These are phyloP conservation scores for Gadus chalcogrammus DNA, from an alignment of 2,113 vertebrate genomes.

Conservation along the genomic window DNA sequence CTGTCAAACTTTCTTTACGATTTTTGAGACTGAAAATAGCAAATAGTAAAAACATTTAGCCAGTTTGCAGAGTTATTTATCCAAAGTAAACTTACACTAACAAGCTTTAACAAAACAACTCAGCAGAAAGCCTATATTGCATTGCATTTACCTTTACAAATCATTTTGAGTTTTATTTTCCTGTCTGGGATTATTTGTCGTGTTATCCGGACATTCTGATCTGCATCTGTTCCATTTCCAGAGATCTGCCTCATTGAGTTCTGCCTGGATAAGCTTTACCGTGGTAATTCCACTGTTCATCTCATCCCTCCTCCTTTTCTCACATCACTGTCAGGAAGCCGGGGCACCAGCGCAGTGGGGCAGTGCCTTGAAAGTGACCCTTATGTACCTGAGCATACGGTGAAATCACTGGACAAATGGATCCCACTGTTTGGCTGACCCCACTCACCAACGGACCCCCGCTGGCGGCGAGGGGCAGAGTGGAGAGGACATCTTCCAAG, in stretches of 20 bases:
- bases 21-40: too few species aligned
- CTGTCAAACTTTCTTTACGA: too few species aligned
- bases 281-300: background rate
- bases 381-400: slow-evolving; percentile 25
- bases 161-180: too few species aligned
- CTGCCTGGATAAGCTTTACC: slow-evolving; percentile 2
- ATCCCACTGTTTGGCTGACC: slow-evolving; percentile 21
- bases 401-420: slow-evolving; percentile 50
- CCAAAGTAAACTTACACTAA: too few species aligned
- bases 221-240: slow-evolving; percentile 2
- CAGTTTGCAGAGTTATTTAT: too few species aligned
- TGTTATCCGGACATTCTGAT: background rate
- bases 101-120: too few species aligned
- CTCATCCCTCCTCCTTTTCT: background rate
- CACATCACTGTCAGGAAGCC: slow-evolving; percentile 27
- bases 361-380: slow-evolving; percentile 32
- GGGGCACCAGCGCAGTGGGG: slow-evolving; percentile 41
- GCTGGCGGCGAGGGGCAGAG: slow-evolving; percentile 33
- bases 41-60: too few species aligned
- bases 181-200: too few species aligned
- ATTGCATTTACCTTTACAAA: too few species aligned
- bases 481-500: slow-evolving; percentile 46
- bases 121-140: too few species aligned
- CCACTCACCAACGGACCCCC: background rate
- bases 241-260: slow-evolving; percentile 19